Conservation (phyloP, 2,797 vertebrate genomes). For the Telmatherina bonti region DNA sequence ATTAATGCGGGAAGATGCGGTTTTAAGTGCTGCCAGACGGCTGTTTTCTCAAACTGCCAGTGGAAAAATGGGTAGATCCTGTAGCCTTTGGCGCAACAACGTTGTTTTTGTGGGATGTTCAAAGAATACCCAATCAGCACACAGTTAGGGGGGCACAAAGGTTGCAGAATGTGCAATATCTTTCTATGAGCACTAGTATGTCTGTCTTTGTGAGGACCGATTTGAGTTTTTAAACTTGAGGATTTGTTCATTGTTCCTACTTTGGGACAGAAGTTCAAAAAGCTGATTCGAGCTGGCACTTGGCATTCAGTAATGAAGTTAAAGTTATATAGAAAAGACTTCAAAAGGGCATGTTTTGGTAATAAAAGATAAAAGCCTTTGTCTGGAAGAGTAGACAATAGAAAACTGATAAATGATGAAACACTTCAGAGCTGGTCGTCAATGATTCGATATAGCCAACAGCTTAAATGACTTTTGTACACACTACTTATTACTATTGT, state of each 20-base stretch:
- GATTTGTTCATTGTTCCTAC: neutral
- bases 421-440: constrained; percentile 27
- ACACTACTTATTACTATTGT: neutral
- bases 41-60: constrained; percentile 44
- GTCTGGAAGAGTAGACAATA: constrained; percentile 54
- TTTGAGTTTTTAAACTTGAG: constrained; percentile 12
- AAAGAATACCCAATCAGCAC: constrained; percentile 66
- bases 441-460: constrained; percentile 17
- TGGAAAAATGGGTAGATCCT: constrained; percentile 46
- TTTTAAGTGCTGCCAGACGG: constrained; percentile 30
- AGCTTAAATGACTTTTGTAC: constrained; percentile 47
- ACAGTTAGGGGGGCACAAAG: constrained; percentile 55
- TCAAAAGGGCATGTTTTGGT: constrained; percentile 43
- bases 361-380: constrained; percentile 62
- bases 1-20: constrained; percentile 57
- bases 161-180: constrained; percentile 14
- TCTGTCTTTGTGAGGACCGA: constrained; percentile 1
- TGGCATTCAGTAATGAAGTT: neutral
- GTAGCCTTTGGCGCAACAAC: constrained; percentile 27
- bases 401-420: constrained; percentile 40
- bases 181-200: constrained; percentile 1
- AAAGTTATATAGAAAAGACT: constrained; percentile 21
- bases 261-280: constrained; percentile 10
- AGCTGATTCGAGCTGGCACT: neutral
- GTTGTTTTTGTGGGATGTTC: constrained; percentile 70